Base-by-base conservation (phyloP, 2,797 vertebrate genomes). In the Trachurus trachurus region DNA sequence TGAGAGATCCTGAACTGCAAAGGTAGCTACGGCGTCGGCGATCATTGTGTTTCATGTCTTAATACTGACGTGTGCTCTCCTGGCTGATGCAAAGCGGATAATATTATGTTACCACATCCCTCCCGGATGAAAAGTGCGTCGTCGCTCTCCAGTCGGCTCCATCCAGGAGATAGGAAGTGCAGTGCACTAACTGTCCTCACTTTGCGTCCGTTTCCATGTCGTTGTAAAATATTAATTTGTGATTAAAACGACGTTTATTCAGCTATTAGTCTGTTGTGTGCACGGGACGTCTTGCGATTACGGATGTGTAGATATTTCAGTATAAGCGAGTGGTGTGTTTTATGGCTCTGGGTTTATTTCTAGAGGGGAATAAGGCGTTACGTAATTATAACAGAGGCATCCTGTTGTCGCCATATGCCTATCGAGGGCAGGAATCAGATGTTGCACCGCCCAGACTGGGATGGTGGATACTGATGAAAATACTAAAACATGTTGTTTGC, bases 381-480 rank as follows among this genome's bases (percentile, higher is more conserved):
- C 92, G 92, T 94, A 93, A 94, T 92, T 59, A 61, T 77, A 66
- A 78, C 50, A 67, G 76, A 83, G 78, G 81, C 81, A 75, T 85
- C 84, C 77, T 87, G 88, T 70, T 72, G 83, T 88, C 88, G 91
- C 89, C 91, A 85, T 91, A 83, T 88, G 86, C 37, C 66, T 1
- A 21, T 73, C 70, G 34, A 79, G 78, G 71, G 74, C 83, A 75
- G 78, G 63, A 50, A 47, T 88, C 58, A 37, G 87, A 92, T 82
- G 84, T 39, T 82, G 76, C 79, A 68, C 42, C 74, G 79, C 78
- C 26, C 57, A 19, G 58, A 56, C 2, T n/a, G 1, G 47, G 63
- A 67, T 17, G 71, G 66, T 50, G 40, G 45, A 61, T 1, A 50
- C 8, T 44, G 17, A 34, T 42, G 11, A 13, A 15, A 66, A 31